phyloP scores from a whole-genome alignment of 2,113 vertebrate species.

The Australoheros scitulus region DNA sequence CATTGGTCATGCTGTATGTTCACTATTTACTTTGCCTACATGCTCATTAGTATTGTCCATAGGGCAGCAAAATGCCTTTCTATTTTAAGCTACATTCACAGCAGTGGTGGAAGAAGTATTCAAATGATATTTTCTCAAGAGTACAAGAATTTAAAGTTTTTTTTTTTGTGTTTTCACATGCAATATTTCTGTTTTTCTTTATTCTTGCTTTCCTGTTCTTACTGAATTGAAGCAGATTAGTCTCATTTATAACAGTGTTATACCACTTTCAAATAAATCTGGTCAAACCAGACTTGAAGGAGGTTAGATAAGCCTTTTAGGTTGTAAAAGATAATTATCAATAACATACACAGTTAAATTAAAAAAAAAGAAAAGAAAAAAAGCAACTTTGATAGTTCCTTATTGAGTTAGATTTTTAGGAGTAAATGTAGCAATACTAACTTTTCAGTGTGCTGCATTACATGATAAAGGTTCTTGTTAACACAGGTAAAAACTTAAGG shows the following conservation, averaged over 20 bases:
- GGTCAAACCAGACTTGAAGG: not conserved
- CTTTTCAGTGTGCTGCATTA: not conserved
- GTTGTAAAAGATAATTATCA: not conserved
- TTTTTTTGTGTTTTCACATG: not conserved
- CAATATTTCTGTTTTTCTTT: not conserved
- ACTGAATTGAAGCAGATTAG: not conserved
- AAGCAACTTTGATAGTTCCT: not conserved
- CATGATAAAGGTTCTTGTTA: not conserved
- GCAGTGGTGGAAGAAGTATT: not conserved
- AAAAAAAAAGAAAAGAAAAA: no score
- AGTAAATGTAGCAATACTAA: not conserved
- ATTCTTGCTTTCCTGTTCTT: not conserved
- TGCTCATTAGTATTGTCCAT: not conserved
- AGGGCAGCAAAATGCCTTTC: conserved; percentile 28
- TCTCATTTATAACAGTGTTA: not conserved
- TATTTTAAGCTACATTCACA: conserved; percentile 47
- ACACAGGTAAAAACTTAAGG: not conserved
- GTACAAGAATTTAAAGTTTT: not conserved
- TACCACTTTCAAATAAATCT: not conserved
- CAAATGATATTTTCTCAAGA: not conserved
- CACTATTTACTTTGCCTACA: not conserved
- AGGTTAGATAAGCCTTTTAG: not conserved
- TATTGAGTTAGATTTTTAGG: not conserved
- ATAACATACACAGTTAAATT: not conserved
- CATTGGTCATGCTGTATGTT: not conserved